Conservation (phyloP, 2,888 invertebrate species). For the Erannis defoliaria region DNA sequence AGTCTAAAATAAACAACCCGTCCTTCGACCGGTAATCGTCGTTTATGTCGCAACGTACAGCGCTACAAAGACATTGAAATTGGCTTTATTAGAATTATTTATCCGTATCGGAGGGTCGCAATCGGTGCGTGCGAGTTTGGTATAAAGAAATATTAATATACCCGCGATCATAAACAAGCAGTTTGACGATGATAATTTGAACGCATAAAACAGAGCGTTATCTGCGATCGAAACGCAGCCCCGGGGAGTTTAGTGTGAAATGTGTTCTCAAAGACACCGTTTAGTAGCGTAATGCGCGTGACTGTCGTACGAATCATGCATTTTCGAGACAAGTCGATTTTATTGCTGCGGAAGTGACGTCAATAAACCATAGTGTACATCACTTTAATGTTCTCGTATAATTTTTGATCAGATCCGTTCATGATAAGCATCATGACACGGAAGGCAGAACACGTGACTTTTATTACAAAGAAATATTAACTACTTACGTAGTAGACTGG, state of each 20-base stretch:
- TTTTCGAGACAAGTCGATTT: constrained; percentile 83
- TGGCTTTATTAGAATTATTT: constrained; percentile 44
- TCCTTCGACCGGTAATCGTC: constrained; percentile 37
- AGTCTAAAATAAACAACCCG: constrained; percentile 48
- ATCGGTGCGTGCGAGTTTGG: constrained; percentile 70
- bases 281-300: constrained; percentile 85
- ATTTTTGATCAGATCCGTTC: constrained; percentile 75
- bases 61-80: constrained; percentile 44
- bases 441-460: constrained; percentile 57
- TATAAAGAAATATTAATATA: constrained; percentile 84
- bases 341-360: constrained; percentile 84
- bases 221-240: constrained; percentile 78
- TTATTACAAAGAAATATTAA: constrained; percentile 38
- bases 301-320: constrained; percentile 85
- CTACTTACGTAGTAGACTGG: constrained; percentile 23
- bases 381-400: constrained; percentile 82
- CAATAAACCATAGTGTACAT: constrained; percentile 83
- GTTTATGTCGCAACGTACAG: constrained; percentile 41
- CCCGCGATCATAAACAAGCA: constrained; percentile 77
- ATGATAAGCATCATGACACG: constrained; percentile 74
- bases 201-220: constrained; percentile 83
- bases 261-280: constrained; percentile 85
- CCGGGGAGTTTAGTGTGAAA: constrained; percentile 83
- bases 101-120: constrained; percentile 46
- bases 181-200: constrained; percentile 80